Base-by-base conservation (phyloP, 2,113 vertebrate genomes). In the Collichthys lucidus region DNA sequence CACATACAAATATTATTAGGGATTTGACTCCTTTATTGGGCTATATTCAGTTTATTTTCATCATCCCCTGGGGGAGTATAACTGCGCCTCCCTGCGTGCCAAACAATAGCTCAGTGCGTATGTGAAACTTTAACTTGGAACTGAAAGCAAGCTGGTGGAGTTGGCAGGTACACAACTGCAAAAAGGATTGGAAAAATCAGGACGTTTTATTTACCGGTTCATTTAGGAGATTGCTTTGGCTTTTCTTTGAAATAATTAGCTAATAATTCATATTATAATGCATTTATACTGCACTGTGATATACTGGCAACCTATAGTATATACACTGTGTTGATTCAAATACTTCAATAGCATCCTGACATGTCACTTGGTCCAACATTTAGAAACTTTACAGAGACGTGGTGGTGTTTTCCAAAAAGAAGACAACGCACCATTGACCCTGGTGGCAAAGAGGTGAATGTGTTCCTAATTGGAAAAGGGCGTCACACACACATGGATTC, bases 391-490 rank as follows among this genome's bases (percentile, higher is more conserved):
- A 47, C 74, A 56, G 50, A 55, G 16, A 72, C 1, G 20, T 26
- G 42, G 52, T 19, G 50, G 57, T 69, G 50, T 59, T 78, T 80
- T 53, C 59, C 24, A 61, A 80, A 81, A 81, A 8, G 16, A 46
- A 35, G 42, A 83, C 65, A 83, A 82, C 82, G 68, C 66, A 70
- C 82, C 64, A 47, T 7, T 86, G 86, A 86, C 80, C 80, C 80
- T 52, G 14, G n/a, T 82, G 85, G 79, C 50, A 69, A 83, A 74
- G 59, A 88, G 80, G 57, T 68, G 65, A 79, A 68, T 69, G 70
- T 78, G 85, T 47, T 75, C 72, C 79, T 84, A 88, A 91, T 85
- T 88, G 79, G 79, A 82, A 84, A 86, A 83, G 49, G 52, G 72
- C 81, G 72, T 29, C 56, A 12, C 61, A 67, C 6, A 60, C 62